phyloP scores from a whole-genome alignment of 2,113 vertebrate genomes.

The Clarias batrachus region DNA sequence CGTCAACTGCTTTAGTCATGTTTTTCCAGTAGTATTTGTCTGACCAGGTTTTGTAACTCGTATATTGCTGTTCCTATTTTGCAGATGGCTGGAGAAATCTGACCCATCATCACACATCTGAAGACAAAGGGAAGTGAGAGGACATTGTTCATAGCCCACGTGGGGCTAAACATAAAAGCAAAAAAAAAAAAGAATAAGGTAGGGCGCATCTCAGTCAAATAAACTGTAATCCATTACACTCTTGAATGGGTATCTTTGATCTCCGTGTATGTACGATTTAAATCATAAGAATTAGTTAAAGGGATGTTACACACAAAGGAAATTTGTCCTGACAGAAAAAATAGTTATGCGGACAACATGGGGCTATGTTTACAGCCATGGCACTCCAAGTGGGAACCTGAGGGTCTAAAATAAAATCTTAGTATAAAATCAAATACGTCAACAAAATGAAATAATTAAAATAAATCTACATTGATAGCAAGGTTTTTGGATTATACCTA shows the following conservation, averaged over 20 bases:
- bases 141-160: conserved; percentile 43
- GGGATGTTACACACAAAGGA: background rate
- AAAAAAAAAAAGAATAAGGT: conserved; percentile 53
- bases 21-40: background rate
- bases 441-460: background rate
- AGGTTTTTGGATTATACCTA: background rate
- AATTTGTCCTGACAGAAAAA: background rate
- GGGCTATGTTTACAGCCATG: background rate
- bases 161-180: conserved; percentile 45
- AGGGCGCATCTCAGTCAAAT: background rate
- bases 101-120: conserved; percentile 28
- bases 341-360: background rate
- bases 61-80: background rate
- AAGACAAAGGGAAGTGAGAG: conserved; percentile 50
- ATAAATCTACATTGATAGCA: background rate
- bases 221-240: background rate
- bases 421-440: background rate
- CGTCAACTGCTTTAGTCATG: background rate
- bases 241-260: background rate
- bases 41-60: background rate
- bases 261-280: background rate
- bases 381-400: background rate
- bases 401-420: background rate
- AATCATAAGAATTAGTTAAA: background rate
- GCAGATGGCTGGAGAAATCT: conserved; percentile 62